These are phyloP conservation scores for Cirrhinus molitorella DNA, from an alignment of 2,797 vertebrate genomes.

Conservation along the genomic window DNA sequence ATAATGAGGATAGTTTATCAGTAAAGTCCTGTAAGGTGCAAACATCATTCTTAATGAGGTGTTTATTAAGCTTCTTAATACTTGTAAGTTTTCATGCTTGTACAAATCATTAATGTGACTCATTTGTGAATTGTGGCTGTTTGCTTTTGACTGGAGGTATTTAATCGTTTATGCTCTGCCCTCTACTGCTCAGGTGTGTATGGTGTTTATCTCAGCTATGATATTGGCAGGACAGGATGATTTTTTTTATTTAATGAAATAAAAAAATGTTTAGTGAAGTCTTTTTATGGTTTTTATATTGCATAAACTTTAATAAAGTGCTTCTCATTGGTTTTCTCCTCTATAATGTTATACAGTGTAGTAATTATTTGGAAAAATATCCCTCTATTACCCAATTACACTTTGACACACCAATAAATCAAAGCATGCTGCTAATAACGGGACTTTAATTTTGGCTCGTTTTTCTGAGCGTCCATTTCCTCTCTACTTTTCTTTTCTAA, in stretches of 20 bases:
- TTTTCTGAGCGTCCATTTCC: conserved; percentile 42
- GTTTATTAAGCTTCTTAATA: background rate
- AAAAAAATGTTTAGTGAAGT: background rate
- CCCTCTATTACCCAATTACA: conserved; percentile 54
- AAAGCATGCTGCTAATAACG: conserved; percentile 49
- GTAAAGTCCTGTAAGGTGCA: background rate
- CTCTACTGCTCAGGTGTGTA: background rate
- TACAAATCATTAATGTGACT: background rate
- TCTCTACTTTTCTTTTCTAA: conserved; percentile 43
- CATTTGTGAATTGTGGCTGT: background rate
- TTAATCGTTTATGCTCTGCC: background rate
- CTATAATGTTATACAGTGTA: conserved; percentile 46
- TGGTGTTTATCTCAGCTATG: background rate
- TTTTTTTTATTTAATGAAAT: background rate
- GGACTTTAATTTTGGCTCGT: conserved; percentile 42
- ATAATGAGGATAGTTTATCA: background rate
- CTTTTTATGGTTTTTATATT: conserved; percentile 43
- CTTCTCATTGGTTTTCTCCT: conserved; percentile 53
- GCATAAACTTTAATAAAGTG: conserved; percentile 22
- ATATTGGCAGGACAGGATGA: background rate
- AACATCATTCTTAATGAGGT: background rate
- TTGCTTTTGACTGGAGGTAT: background rate
- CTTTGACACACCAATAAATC: conserved; percentile 55
- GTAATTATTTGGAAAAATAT: conserved; percentile 51
- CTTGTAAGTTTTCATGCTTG: background rate